Base-by-base conservation (phyloP, 2,797 vertebrate genomes). In the Mionectes olivaceus region DNA sequence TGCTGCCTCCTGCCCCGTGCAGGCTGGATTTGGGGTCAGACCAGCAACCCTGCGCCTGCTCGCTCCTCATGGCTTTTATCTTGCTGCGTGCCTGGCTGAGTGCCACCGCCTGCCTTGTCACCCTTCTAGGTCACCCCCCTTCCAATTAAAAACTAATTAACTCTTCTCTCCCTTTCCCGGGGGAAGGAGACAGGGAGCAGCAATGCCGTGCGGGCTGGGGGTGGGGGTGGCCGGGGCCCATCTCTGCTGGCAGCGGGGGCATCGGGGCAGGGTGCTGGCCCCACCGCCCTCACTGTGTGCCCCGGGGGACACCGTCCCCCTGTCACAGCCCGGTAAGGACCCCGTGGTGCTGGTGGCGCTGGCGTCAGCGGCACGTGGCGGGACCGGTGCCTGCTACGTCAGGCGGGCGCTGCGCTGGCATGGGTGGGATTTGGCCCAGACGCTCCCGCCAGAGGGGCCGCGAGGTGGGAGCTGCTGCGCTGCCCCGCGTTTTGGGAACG, bases 61-160 rank as follows among this genome's bases (percentile, higher is more conserved):
- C 82, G 28, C 76, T 88, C 33, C 39, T 53, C 11, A 0, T 6
- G 5, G 88, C 86, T 96, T 96, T 93, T 90, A 94, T 92, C 74
- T 50, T 2, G 5, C 57, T 65, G 25, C 60, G 80, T 1, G 53
- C 57, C 93, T 96, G 95, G 95, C 93, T 3, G 86, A n/a, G 57
- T 87, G 93, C 95, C 94, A 92, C 68, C 0, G 35, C 64, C 84
- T 55, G 77, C 61, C 90, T 93, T 11, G 5, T 89, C 93, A 90
- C 74, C 94, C 95, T 92, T 94, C 87, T 92, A 92, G 95, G 95
- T 95, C 96, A 96, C 55, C 61, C 84, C 83, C 73, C 82, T 92
- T 93, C 76, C 87, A 95, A 96, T 97, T 96, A 96, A 94, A 93
- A 96, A 49, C 95, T 95, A 97, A 96, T 96, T 96, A 96, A 92